phyloP scores from a whole-genome alignment of 2,888 invertebrate species.

The Drosophila neotestacea region DNA sequence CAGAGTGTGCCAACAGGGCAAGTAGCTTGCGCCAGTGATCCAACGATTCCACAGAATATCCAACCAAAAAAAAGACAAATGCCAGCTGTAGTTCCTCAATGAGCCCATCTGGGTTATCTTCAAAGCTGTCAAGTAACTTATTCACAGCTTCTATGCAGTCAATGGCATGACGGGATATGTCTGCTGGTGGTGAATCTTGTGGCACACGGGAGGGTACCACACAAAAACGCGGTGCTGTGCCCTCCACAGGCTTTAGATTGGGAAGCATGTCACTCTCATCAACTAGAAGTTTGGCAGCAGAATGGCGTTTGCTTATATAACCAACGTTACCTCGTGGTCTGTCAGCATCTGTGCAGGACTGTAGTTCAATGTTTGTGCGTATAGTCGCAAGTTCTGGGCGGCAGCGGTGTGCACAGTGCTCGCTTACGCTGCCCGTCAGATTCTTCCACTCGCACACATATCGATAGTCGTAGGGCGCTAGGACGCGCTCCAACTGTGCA shows the following conservation, averaged over 20 bases:
- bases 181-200: constrained; percentile 91
- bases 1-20: constrained; percentile 91
- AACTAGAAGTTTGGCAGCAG: constrained; percentile 61
- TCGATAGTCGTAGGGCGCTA: constrained; percentile 97
- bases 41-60: constrained; percentile 96
- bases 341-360: constrained; percentile 89
- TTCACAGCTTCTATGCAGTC: constrained; percentile 86
- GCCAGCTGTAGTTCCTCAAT: constrained; percentile 96
- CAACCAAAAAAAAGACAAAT: constrained; percentile 94
- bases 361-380: constrained; percentile 92
- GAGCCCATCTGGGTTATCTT: constrained; percentile 87
- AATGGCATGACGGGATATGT: constrained; percentile 94
- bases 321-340: constrained; percentile 87
- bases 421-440: constrained; percentile 88
- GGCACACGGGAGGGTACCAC: constrained; percentile 92
- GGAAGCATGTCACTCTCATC: constrained; percentile 92
- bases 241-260: constrained; percentile 91
- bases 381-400: constrained; percentile 91
- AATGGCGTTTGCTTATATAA: constrained; percentile 40
- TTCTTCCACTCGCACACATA: constrained; percentile 93
- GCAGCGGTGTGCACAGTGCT: constrained; percentile 88
- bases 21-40: constrained; percentile 98
- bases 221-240: constrained; percentile 93
- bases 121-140: constrained; percentile 67
- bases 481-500: constrained; percentile 86